Conservation (phyloP, 2,888 invertebrate genomes). For the Cabera pusaria region DNA sequence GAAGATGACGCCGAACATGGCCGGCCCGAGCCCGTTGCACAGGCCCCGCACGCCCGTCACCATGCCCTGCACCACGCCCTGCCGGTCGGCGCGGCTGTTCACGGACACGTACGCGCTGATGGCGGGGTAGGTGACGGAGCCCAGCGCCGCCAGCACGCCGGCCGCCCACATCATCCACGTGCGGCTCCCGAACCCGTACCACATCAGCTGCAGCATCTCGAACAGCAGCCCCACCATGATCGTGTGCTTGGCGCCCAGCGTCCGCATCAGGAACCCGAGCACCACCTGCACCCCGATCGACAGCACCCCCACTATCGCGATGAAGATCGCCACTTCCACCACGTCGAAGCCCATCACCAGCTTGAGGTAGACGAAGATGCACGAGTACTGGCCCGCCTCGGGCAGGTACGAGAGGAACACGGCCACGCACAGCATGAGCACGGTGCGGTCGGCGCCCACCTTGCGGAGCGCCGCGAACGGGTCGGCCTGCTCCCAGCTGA, state of each 20-base stretch:
- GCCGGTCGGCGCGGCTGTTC: slow-evolving; percentile 98
- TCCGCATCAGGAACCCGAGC: slow-evolving; percentile 90
- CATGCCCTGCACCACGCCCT: slow-evolving; percentile 98
- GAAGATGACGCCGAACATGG: slow-evolving; percentile 99
- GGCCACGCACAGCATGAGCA: slow-evolving; percentile 97
- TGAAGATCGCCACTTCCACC: slow-evolving; percentile 98
- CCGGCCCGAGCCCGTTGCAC: slow-evolving; percentile 99
- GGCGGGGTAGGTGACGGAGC: slow-evolving; percentile 98
- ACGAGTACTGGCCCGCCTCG: slow-evolving; percentile 99
- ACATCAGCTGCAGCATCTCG: slow-evolving; percentile 98
- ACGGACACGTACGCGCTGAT: slow-evolving; percentile 99
- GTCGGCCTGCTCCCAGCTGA: slow-evolving; percentile 99
- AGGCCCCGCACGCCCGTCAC: slow-evolving; percentile 99
- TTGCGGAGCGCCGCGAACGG: slow-evolving; percentile 96
- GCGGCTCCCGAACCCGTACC: slow-evolving; percentile 98
- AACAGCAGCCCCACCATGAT: slow-evolving; percentile 98
- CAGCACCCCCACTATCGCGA: slow-evolving; percentile 97
- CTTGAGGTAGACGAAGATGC: slow-evolving; percentile 99
- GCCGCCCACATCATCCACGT: slow-evolving; percentile 99
- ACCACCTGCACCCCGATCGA: slow-evolving; percentile 97
- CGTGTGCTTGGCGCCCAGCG: slow-evolving; percentile 97
- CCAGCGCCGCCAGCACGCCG: slow-evolving; percentile 97
- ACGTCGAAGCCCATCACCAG: slow-evolving; percentile 98
- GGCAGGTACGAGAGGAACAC: slow-evolving; percentile 99
- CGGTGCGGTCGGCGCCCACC: slow-evolving; percentile 97